A percentile compares a stretch with the other conserved stretches of the same genome.
These are phyloP conservation scores for Eupithecia pulchellata DNA, from an alignment of 2,888 invertebrate species.

Conservation along the genomic window DNA sequence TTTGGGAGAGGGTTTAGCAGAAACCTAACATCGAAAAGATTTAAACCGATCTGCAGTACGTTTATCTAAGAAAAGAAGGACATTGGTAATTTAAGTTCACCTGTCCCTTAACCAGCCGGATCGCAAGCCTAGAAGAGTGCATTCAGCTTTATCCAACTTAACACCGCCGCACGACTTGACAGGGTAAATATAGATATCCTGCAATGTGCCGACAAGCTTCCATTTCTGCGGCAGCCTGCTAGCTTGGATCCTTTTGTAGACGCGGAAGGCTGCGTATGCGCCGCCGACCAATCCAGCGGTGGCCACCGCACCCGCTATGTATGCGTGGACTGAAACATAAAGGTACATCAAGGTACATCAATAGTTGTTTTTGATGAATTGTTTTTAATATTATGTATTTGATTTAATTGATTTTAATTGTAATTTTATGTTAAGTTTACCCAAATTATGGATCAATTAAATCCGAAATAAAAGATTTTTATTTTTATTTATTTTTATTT, in stretches of 20 bases:
- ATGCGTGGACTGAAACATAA: slow-evolving; percentile 39
- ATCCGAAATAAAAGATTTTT: too few species aligned
- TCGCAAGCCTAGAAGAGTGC: slow-evolving; percentile 82
- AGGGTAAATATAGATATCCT: slow-evolving; percentile 83
- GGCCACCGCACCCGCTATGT: slow-evolving; percentile 58
- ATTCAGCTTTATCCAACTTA: slow-evolving; percentile 77
- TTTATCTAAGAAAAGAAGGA: neutral
- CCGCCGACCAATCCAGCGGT: slow-evolving; percentile 66
- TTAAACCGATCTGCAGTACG: neutral
- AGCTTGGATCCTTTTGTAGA: slow-evolving; percentile 54
- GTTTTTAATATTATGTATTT: too few species aligned
- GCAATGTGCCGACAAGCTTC: slow-evolving; percentile 85
- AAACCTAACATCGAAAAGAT: neutral
- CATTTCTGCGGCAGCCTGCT: slow-evolving; percentile 77
- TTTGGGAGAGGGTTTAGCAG: too few species aligned
- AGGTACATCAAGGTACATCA: too few species aligned
- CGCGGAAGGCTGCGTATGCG: slow-evolving; percentile 64
- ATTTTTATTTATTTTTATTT: too few species aligned
- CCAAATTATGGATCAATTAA: too few species aligned
- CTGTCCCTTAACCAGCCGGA: slow-evolving; percentile 85
- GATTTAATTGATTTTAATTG: too few species aligned
- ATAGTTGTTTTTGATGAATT: too few species aligned
- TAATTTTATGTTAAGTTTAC: too few species aligned
- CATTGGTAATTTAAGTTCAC: slow-evolving; percentile 45
- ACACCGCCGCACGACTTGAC: slow-evolving; percentile 86